Percentiles rank a stretch among this genome's conserved stretches.
phyloP scores from a whole-genome alignment of 2,113 vertebrate species.

The Pholis gunnellus region DNA sequence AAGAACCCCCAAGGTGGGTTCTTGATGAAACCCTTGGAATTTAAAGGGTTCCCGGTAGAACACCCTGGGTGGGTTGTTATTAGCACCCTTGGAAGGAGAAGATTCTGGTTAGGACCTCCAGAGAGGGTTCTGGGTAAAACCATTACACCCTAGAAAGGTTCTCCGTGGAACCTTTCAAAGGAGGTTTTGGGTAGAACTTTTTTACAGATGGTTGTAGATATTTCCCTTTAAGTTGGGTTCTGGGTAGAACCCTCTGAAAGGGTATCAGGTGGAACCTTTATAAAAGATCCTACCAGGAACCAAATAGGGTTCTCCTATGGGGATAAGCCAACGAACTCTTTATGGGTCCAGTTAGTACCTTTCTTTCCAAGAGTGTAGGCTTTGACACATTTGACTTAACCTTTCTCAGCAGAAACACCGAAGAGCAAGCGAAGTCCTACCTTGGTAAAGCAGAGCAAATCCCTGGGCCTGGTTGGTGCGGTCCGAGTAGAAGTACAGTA shows the following conservation, averaged over 20 bases:
- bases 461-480: conserved; percentile 94
- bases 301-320: neutral
- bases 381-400: neutral
- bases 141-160: neutral
- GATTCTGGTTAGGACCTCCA: no score
- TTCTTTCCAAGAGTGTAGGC: neutral
- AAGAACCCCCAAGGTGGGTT: no score
- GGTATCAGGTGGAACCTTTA: neutral
- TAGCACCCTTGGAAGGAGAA: neutral
- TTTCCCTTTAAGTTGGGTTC: neutral
- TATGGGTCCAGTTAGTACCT: no score
- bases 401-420: neutral
- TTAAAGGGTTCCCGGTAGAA: neutral
- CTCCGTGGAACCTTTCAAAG: neutral
- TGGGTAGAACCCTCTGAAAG: neutral
- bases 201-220: neutral
- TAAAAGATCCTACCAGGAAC: neutral
- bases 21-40: neutral
- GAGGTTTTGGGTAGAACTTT: neutral
- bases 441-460: conserved; percentile 93
- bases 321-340: no score
- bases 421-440: conserved; percentile 71
- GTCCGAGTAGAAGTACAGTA: conserved; percentile 97
- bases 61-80: neutral
- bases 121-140: neutral